Evolutionary conservation across 1,140 invertebrate genomes (phyloP), one percentile per base, ranked within the genome.

Genomic region (Oedothorax gibbosus): DNA sequence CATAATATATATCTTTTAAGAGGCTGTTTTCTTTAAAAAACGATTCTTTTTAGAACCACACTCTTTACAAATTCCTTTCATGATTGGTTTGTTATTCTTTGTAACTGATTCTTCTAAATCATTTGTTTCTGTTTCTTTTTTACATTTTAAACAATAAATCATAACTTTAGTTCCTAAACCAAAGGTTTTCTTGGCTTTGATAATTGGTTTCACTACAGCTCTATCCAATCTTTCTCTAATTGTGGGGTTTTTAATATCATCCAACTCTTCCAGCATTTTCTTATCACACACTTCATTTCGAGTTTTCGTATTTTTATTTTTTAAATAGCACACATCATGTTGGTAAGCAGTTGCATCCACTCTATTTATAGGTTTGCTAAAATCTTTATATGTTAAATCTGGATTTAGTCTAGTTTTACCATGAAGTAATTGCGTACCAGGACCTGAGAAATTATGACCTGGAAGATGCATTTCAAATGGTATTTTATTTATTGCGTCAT

Each of bases 241-340:
- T 4, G 72, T 62, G 11, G 56, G 71, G 20, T 84, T 75, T 5
- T 5, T 35, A 66, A 85, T 85, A 15, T 21, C 51, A 60, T 75
- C 54, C 51, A 73, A 49, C 18, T 78, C 60, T 62, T 69, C n/a
- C 15, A 78, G n/a, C 72, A 91, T 87, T 78, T 87, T 53, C 84
- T 88, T 86, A 88, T 91, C 90, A 56, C 64, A 79, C 18, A 90
- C 91, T 83, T 86, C 73, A 85, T 91, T 88, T 87, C 91, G 87
- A 7, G 15, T 69, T 49, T 77, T 18, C 0, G 60, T 66, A 88
- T 90, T 86, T 62, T 88, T 88, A 69, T 87, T 87, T 81, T 90
- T 80, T 0, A 87, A 87, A 87, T 91, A 91, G 7, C 88, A 87
- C 73, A 92, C 91, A 88, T 91, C 89, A 83, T 91, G 91, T 53